Base-by-base conservation (phyloP, 2,888 invertebrate species). In the Orthonevra nobilis region DNA sequence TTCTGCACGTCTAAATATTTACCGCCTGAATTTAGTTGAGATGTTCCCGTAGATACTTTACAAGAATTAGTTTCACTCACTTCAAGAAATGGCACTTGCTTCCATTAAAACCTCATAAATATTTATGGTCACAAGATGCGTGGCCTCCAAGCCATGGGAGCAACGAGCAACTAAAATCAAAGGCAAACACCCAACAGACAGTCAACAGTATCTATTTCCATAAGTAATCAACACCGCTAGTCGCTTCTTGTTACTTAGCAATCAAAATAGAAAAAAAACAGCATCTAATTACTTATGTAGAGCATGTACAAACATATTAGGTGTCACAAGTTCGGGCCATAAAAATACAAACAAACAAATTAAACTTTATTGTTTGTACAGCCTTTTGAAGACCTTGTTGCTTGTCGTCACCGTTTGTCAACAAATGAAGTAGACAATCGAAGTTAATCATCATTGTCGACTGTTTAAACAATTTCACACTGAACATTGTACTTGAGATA, bases 261-360 rank as follows among this genome's bases (percentile, higher is more conserved):
- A n/a, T n/a, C n/a, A n/a, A n/a, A n/a, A n/a, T n/a, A n/a, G n/a
- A n/a, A n/a, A n/a, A n/a, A n/a, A 26, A 26, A 56, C 20, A 44
- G 36, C 15, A 54, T 63, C 63, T 64, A 58, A 75, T 75, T 70
- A 56, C 42, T 34, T 50, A 75, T 75, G 75, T 63, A 36, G 63
- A 56, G 52, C 63, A 48, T 70, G 75, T 70, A 60, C 36, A 20
- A 19, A 34, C n/a, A 19, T 10, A n/a, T n/a, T n/a, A 7, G 6
- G 26, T 26, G 32, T 48, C 30, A 69, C 42, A 36, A 60, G 68
- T 54, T 48, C 30, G 50, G n/a, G 38, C 28, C 48, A 40, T 64
- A 48, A 56, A 50, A 75, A 50, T 48, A 30, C n/a, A n/a, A n/a
- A n/a, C n/a, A 54, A 52, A 38, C 12, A 42, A 56, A 42, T 56